Percentiles rank a stretch among this genome's conserved stretches.
These are phyloP conservation scores for Pluvialis apricaria DNA, from an alignment of 2,113 vertebrate genomes.

Conservation along the genomic window DNA sequence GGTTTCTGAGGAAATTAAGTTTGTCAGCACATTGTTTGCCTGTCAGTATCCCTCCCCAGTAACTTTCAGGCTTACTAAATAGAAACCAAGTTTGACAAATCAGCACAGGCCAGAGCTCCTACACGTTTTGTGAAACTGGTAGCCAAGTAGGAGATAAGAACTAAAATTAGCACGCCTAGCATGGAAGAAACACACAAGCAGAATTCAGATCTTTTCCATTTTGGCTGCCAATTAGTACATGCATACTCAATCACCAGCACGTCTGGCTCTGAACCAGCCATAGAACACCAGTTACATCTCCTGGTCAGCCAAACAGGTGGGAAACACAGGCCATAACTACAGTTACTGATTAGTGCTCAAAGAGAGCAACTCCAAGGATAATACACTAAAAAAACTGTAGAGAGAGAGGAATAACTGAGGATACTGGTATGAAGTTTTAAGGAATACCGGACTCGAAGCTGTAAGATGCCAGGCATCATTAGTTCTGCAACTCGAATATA, in stretches of 20 bases:
- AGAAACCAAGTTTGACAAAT: not conserved
- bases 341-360: not conserved
- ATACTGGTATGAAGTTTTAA: not conserved
- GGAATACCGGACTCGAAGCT: not conserved
- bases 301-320: not conserved
- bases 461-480: not conserved
- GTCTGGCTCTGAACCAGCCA: not conserved
- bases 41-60: not conserved
- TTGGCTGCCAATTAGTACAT: not conserved
- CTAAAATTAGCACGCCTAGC: not conserved
- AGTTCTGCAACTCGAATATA: not conserved
- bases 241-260: not conserved
- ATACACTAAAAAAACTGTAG: not conserved
- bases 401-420: not conserved
- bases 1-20: not conserved
- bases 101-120: not conserved
- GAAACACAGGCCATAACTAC: not conserved
- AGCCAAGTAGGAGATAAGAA: not conserved
- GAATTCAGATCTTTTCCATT: not conserved
- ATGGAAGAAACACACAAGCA: not conserved
- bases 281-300: not conserved
- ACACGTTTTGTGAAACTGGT: not conserved
- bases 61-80: not conserved
- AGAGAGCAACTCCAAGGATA: not conserved
- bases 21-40: not conserved